phyloP scores from a whole-genome alignment of 2,113 vertebrate species.

The Leptobrachium leishanense region DNA sequence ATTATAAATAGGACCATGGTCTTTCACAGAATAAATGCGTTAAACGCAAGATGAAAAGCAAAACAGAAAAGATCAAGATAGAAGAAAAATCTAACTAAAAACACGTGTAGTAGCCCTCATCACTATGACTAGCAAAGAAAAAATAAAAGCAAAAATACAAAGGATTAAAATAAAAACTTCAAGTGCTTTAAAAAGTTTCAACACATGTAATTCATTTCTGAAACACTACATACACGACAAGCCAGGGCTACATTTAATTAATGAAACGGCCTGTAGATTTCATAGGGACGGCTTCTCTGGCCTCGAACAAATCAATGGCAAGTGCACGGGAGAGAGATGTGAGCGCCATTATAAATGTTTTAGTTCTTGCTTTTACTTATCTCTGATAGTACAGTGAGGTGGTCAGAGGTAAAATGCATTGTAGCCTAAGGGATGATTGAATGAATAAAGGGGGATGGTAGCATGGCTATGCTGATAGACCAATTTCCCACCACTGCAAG shows the following conservation, averaged over 20 bases:
- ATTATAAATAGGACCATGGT: too few species aligned
- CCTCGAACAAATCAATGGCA: slow-evolving; percentile 90
- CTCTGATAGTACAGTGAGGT: slow-evolving; percentile 88
- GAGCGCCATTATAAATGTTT: slow-evolving; percentile 89
- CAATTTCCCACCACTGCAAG: slow-evolving; percentile 97
- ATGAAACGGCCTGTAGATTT: slow-evolving; percentile 55
- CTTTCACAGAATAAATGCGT: too few species aligned
- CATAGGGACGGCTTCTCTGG: slow-evolving; percentile 77
- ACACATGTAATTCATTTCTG: too few species aligned
- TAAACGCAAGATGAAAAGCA: too few species aligned
- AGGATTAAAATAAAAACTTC: too few species aligned
- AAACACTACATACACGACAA: slow-evolving; percentile 15
- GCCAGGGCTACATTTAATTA: slow-evolving; percentile 34
- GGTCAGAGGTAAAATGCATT: slow-evolving; percentile 97
- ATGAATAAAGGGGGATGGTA: slow-evolving; percentile 84
- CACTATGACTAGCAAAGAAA: too few species aligned
- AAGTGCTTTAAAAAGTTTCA: too few species aligned
- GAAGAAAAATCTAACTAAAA: too few species aligned
- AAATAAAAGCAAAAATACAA: too few species aligned
- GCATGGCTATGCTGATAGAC: slow-evolving; percentile 85
- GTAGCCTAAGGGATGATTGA: slow-evolving; percentile 96
- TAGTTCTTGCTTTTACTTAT: slow-evolving; percentile 77
- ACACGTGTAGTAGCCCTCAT: too few species aligned
- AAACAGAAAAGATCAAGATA: too few species aligned
- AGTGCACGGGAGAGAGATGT: slow-evolving; percentile 83